Evolutionary conservation across 2,888 invertebrate genomes (phyloP).

Genomic region (Cepaea hortensis): DNA sequence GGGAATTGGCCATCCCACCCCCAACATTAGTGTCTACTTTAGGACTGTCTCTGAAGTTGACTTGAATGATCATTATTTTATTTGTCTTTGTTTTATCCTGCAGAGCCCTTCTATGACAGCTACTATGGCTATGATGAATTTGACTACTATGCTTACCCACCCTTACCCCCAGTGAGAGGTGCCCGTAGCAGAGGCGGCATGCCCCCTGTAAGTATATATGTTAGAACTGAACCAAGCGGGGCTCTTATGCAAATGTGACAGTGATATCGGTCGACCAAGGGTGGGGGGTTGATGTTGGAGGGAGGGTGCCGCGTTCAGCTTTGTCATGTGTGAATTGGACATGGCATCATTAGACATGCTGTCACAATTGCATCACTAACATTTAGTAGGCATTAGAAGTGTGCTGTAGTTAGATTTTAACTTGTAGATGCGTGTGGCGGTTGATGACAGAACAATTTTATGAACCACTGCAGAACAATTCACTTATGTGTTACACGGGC

Average conservation of each 20-base stretch:
- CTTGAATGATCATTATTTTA: slow-evolving; percentile 76
- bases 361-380: no score
- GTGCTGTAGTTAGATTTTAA: no score
- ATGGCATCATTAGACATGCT: background rate
- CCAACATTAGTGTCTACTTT: no score
- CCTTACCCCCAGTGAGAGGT: slow-evolving; percentile 79
- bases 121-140: slow-evolving; percentile 86
- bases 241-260: slow-evolving; percentile 44
- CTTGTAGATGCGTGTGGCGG: no score
- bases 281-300: no score
- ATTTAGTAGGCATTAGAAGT: no score
- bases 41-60: background rate
- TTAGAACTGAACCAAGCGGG: slow-evolving; percentile 42
- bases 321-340: no score
- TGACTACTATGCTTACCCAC: slow-evolving; percentile 86
- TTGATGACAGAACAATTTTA: no score
- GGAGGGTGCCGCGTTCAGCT: no score
- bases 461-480: no score
- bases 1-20: no score
- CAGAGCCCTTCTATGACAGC: slow-evolving; percentile 92
- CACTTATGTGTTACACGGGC: no score
- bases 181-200: slow-evolving; percentile 64
- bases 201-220: slow-evolving; percentile 67
- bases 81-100: slow-evolving; percentile 75
- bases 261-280: background rate